Evolutionary conservation across 1,140 invertebrate genomes (phyloP), one percentile per base, ranked within the genome.

Genomic region (Aphaenogaster rudis): DNA sequence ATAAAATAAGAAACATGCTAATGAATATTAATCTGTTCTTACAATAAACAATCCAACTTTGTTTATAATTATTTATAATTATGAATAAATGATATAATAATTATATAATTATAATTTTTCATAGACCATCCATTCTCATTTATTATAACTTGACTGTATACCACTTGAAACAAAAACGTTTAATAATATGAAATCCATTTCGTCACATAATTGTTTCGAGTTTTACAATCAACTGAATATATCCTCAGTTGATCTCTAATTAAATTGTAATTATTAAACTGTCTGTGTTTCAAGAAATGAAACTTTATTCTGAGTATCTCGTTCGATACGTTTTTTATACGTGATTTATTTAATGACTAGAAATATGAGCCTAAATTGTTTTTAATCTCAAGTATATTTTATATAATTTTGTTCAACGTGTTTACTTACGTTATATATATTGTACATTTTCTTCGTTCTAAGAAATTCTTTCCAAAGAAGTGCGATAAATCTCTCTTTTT

Each of bases 401-500:
- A 50, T 74, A 74, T 84, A 84, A 84, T 74, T 74, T 82, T 33
- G 7, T 59, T 48, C 6, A 9, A 59, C n/a, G 28, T 45, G 42
- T 66, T 79, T 61, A n/a, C 17, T 72, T 17, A 28, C 64, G n/a
- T 39, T 48, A 74, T 13, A 52, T 28, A 33, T n/a, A 54, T 21
- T 15, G 13, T 52, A 76, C 13, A 33, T 45, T 82, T 48, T 61
- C 42, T 61, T 0, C 28, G 17, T 61, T 82, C 42, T 2, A 21
- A 45, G 33, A 50, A 54, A 63, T 76, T 84, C 42, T 84, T 61
- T 28, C 45, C n/a, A 61, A 54, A 48, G 39, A 50, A 28, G 28
- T 13, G 28, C 69, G n/a, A 84, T 76, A 74, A 84, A 84, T 84
- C 33, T 84, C 45, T 61, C 80, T 59, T 74, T 59, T 59, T 74